phyloP scores from a whole-genome alignment of 2,113 vertebrate species.

The Pterocles orientalis region DNA sequence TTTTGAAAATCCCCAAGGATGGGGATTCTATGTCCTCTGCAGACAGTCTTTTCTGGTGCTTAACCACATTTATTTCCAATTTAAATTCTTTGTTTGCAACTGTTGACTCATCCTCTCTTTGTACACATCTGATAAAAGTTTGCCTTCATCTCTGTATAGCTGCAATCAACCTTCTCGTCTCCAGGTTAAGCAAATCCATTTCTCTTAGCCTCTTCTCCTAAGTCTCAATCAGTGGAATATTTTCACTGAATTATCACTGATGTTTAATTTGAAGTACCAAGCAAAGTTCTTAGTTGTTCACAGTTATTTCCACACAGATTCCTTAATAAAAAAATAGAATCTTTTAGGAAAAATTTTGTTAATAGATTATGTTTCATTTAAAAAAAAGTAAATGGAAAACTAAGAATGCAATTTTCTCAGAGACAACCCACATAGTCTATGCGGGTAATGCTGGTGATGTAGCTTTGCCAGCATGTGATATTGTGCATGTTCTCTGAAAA shows the following conservation, averaged over 20 bases:
- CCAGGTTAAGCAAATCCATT: neutral
- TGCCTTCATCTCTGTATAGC: neutral
- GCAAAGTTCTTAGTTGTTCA: neutral
- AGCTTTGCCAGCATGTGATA: neutral
- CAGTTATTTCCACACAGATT: neutral
- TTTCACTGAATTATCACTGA: neutral
- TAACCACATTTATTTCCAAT: neutral
- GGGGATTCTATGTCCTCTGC: neutral
- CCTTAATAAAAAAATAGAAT: neutral
- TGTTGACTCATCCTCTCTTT: neutral
- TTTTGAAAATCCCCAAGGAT: neutral
- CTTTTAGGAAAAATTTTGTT: neutral
- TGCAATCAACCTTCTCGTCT: neutral
- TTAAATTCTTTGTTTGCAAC: neutral
- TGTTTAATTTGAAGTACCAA: neutral
- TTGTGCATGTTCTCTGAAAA: neutral
- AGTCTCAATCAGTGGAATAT: neutral
- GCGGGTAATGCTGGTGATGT: neutral
- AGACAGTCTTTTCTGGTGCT: neutral
- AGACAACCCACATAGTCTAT: neutral
- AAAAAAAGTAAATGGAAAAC: neutral
- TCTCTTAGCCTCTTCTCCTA: neutral
- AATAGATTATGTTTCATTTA: neutral
- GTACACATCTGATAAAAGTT: neutral
- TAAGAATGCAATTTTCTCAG: neutral